phyloP scores from a whole-genome alignment of 2,888 invertebrate genomes.

The Eristalinus sepulchralis region DNA sequence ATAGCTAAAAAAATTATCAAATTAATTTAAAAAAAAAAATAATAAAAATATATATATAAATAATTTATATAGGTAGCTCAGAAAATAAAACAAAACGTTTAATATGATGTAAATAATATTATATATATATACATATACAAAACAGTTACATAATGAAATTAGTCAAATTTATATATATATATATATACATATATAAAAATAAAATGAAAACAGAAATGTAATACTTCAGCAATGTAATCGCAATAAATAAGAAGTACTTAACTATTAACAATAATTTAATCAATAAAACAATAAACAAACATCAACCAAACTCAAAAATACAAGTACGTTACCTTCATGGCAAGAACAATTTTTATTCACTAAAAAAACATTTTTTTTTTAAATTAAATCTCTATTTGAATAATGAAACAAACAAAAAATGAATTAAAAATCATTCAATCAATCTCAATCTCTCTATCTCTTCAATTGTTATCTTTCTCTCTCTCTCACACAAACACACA shows the following conservation, averaged over 20 bases:
- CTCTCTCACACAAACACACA: too few relatives aligned
- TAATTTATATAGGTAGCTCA: constrained; percentile 64
- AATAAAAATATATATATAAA: constrained; percentile 62
- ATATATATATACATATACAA: constrained; percentile 72
- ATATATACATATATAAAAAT: constrained; percentile 1
- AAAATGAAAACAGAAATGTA: constrained; percentile 39
- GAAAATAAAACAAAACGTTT: constrained; percentile 51
- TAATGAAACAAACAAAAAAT: constrained; percentile 20
- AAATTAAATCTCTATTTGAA: constrained; percentile 47
- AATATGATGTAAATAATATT: constrained; percentile 68
- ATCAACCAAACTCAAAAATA: constrained; percentile 47
- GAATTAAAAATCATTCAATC: constrained; percentile 3
- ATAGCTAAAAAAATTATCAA: constrained; percentile 70
- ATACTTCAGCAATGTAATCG: constrained; percentile 76
- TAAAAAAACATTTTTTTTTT: constrained; percentile 42
- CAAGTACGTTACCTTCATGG: constrained; percentile 65
- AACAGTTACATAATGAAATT: constrained; percentile 69
- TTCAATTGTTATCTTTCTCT: constrained; percentile 70
- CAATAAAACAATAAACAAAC: constrained; percentile 52
- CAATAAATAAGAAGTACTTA: constrained; percentile 72
- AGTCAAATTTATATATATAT: constrained; percentile 66
- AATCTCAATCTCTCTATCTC: constrained; percentile 68
- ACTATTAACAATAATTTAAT: constrained; percentile 73
- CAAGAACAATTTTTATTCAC: constrained; percentile 45
- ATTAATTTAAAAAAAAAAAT: constrained; percentile 67